Conservation (phyloP, 2,888 invertebrate genomes). For the Cephalotes varians region DNA sequence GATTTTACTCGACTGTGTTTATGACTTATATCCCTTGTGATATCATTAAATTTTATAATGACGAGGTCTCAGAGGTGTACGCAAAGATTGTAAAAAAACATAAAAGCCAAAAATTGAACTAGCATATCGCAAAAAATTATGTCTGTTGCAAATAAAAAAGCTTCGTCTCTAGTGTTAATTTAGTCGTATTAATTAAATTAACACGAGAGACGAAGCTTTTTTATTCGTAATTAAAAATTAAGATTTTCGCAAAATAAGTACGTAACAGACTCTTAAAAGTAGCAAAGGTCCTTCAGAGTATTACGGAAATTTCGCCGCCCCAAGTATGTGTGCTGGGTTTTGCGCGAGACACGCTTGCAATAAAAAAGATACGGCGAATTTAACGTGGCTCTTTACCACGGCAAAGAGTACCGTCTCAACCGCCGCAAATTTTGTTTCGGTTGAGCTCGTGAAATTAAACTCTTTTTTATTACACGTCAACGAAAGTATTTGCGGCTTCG, state of each 20-base stretch:
- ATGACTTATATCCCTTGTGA: slow-evolving; percentile 19
- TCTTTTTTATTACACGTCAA: slow-evolving; percentile 43
- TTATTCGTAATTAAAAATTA: slow-evolving; percentile 16
- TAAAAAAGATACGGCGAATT: slow-evolving; percentile 26
- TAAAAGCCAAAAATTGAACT: not conserved
- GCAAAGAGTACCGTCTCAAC: slow-evolving; percentile 21
- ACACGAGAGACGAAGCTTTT: not conserved
- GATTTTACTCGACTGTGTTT: slow-evolving; percentile 2
- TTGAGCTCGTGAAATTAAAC: slow-evolving; percentile 47
- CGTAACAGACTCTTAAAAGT: not conserved
- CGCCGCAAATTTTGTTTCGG: slow-evolving; percentile 43
- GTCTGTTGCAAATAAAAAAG: not conserved
- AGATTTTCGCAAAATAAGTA: not conserved
- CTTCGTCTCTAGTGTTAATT: too few relatives aligned
- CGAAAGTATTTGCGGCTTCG: slow-evolving; percentile 48
- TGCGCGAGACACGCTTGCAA: not conserved
- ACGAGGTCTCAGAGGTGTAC: not conserved
- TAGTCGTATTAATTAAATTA: not conserved
- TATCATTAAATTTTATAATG: slow-evolving; percentile 35
- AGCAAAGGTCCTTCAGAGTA: not conserved
- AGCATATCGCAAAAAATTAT: not conserved
- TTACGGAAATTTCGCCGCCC: slow-evolving; percentile 22
- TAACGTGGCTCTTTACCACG: slow-evolving; percentile 20
- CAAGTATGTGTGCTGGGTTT: slow-evolving; percentile 22
- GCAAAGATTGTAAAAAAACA: not conserved